Conservation (phyloP, 2,797 vertebrate species). For the Thamnophis elegans region DNA sequence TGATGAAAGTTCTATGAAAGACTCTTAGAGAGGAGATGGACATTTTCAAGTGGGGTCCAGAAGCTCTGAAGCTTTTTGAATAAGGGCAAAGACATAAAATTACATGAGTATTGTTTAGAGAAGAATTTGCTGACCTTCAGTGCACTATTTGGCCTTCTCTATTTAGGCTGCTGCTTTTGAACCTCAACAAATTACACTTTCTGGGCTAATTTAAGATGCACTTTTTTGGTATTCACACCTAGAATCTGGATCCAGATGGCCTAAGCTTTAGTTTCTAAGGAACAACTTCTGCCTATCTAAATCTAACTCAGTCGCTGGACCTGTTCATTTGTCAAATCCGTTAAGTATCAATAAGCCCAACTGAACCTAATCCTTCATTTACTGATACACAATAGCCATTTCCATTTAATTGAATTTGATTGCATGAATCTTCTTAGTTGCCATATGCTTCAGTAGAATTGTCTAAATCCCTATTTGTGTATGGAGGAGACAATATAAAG, state of each 20-base stretch:
- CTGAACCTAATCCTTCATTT: not conserved
- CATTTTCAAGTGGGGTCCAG: not conserved
- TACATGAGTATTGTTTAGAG: not conserved
- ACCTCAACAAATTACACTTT: not conserved
- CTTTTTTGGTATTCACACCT: not conserved
- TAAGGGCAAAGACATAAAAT: not conserved
- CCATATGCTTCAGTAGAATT: not conserved
- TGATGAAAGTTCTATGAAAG: not conserved
- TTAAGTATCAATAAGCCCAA: not conserved
- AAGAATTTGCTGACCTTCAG: not conserved
- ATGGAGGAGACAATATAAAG: fast-evolving
- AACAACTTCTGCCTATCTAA: not conserved
- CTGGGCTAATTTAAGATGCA: not conserved
- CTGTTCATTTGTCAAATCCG: not conserved
- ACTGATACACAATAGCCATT: not conserved
- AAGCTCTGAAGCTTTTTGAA: not conserved
- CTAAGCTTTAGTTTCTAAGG: not conserved
- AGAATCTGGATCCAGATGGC: not conserved
- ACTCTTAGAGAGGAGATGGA: not conserved
- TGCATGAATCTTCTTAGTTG: not conserved
- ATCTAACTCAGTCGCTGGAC: not conserved
- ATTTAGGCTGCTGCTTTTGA: not conserved
- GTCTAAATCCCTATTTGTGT: not conserved
- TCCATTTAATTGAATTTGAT: not conserved
- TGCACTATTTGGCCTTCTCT: not conserved